Evolutionary conservation across 2,888 invertebrate genomes (phyloP), one percentile per base, ranked within the genome.

Genomic region (Odontomyia ornata): DNA sequence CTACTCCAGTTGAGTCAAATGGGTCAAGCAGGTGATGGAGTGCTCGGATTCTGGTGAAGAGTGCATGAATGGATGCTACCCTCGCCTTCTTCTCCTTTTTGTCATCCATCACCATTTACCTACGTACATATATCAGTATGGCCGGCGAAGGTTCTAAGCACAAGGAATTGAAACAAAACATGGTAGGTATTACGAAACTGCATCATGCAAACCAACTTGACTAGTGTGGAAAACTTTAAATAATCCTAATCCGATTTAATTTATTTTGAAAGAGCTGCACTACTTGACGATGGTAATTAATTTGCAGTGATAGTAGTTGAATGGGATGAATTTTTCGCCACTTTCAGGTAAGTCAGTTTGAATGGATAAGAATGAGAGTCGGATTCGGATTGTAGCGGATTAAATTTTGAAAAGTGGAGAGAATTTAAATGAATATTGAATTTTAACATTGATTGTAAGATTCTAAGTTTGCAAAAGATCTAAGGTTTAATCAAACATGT

Each of bases 11-110:
- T 56, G 11, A 57, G 71, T 72, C 73, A 73, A 73, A 73, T 73
- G 73, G 73, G 73, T 73, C 73, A 73, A 73, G 73, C 73, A 73
- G 73, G 60, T 73, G 73, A 73, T 57, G 73, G 25, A 73, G 73
- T 73, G 73, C 73, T 60, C 21, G 73, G 73, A 73, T 73, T 43
- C 36, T n/a, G 2, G 27, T 57, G 36, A 60, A 73, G 36, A 36
- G 57, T 73, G 73, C 23, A 73, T 73, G 60, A 36, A 36, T 73
- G 21, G 57, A 36, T 73, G 30, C 27, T 73, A 56, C 52, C 52
- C 18, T 52, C 36, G 7, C 57, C 5, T 72, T 27, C 27, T 7
- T 56, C 30, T 56, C 56, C 56, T 30, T 5, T 28, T 52, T 72
- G 28, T 15, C 69, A 69, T 46, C 60, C 15, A 60, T 18, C 21